Evolutionary conservation across 2,113 vertebrate genomes (phyloP).

Genomic region (Limnothrissa miodon): DNA sequence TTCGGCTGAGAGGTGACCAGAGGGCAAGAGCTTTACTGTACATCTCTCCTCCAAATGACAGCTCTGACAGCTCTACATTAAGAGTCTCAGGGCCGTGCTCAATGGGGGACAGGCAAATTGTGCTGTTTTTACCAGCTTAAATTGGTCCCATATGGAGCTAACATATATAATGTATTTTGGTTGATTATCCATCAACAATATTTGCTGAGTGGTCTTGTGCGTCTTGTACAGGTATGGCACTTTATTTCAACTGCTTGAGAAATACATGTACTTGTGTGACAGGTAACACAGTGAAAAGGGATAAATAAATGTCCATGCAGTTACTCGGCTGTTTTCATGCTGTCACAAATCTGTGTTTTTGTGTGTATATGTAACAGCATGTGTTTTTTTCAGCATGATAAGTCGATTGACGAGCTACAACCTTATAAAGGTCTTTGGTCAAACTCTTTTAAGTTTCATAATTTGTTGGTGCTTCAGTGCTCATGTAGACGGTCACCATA

Average conservation of each 20-base stretch:
- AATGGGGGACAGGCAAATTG: not conserved
- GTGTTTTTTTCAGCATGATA: too few relatives aligned
- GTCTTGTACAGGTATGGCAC: not conserved
- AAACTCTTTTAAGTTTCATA: too few relatives aligned
- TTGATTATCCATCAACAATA: not conserved
- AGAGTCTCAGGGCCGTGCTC: not conserved
- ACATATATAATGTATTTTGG: not conserved
- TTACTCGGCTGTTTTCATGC: not conserved
- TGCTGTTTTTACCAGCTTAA: not conserved
- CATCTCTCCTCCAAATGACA: slow-evolving; percentile 23
- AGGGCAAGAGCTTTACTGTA: slow-evolving; percentile 7
- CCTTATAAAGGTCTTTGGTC: too few relatives aligned
- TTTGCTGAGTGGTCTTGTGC: not conserved
- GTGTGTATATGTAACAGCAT: not conserved
- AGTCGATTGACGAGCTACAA: too few relatives aligned
- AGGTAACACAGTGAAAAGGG: not conserved
- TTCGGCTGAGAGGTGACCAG: slow-evolving; percentile 12
- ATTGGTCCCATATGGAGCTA: slow-evolving; percentile 17
- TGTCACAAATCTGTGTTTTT: not conserved
- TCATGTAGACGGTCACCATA: too few relatives aligned
- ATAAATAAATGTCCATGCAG: not conserved
- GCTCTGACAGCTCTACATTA: slow-evolving; percentile 31
- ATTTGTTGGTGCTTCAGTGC: too few relatives aligned
- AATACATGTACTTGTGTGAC: not conserved
- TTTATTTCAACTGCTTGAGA: not conserved